These are phyloP conservation scores for Trichacis sp. DNA, from an alignment of 2,888 invertebrate genomes.

Conservation along the genomic window DNA sequence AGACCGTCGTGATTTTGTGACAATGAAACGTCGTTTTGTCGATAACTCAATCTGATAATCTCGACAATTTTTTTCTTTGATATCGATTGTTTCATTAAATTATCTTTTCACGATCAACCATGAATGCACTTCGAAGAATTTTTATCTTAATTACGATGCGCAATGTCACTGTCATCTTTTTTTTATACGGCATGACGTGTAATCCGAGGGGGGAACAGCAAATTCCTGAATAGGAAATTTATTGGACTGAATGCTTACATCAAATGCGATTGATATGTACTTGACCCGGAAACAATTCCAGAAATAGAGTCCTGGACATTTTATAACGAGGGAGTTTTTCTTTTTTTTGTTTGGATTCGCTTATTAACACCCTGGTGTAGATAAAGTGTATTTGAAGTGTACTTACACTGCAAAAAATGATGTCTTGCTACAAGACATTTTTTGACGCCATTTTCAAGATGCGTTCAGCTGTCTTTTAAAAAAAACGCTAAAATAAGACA, in stretches of 20 bases:
- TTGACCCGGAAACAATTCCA: not conserved
- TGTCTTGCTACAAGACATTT: too few species aligned
- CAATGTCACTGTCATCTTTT: slow-evolving; percentile 2
- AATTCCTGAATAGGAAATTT: not conserved
- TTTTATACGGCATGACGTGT: not conserved
- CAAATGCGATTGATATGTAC: not conserved
- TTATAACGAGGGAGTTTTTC: not conserved
- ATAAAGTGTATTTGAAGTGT: too few species aligned
- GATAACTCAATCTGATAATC: slow-evolving; percentile 24
- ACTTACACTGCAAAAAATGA: too few species aligned
- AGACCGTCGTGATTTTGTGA: slow-evolving; percentile 9
- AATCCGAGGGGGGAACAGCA: not conserved
- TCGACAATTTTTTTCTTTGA: slow-evolving; percentile 13
- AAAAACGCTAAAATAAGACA: too few species aligned
- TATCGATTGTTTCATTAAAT: slow-evolving; percentile 20
- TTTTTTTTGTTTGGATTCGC: too few species aligned
- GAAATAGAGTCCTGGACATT: too few species aligned
- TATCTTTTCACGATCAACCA: slow-evolving; percentile 9
- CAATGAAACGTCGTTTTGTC: slow-evolving; percentile 14
- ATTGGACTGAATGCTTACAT: not conserved
- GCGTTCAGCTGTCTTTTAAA: too few species aligned
- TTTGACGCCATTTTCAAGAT: too few species aligned
- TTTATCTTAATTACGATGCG: slow-evolving; percentile 3
- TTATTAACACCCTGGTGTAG: too few species aligned
- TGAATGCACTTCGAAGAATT: slow-evolving; percentile 1